These are phyloP conservation scores for Escarpia spicata DNA, from an alignment of 2,888 invertebrate species.

Conservation along the genomic window DNA sequence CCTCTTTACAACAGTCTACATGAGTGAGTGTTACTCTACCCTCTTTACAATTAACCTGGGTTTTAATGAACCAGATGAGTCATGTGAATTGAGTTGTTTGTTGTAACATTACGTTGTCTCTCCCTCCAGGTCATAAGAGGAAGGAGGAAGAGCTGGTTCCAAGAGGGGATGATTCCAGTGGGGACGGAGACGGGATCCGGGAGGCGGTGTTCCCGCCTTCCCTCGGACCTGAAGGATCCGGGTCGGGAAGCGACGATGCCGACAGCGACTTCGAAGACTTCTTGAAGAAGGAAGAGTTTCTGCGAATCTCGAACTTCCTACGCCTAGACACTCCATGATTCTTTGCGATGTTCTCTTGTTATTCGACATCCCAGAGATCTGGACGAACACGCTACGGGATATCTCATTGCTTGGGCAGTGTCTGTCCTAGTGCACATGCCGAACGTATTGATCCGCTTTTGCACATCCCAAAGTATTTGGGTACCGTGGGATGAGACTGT, in stretches of 20 bases:
- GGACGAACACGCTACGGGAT: not conserved
- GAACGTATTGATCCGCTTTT: not conserved
- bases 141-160: not conserved
- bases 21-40: not conserved
- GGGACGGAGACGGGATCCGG: not conserved
- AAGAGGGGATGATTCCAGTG: not conserved
- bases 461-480: not conserved
- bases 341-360: not conserved
- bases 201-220: not conserved
- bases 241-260: not conserved
- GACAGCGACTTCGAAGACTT: not conserved
- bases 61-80: not conserved
- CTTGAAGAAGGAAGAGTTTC: not conserved
- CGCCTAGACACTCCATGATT: not conserved
- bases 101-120: not conserved
- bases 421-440: not conserved
- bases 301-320: not conserved
- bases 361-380: not conserved
- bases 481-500: not conserved
- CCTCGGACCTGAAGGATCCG: not conserved
- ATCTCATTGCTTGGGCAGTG: not conserved
- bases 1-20: not conserved
- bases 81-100: not conserved
- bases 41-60: not conserved
- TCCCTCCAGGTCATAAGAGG: not conserved